phyloP scores from a whole-genome alignment of 2,888 invertebrate genomes.

The Cheilosia urbana region DNA sequence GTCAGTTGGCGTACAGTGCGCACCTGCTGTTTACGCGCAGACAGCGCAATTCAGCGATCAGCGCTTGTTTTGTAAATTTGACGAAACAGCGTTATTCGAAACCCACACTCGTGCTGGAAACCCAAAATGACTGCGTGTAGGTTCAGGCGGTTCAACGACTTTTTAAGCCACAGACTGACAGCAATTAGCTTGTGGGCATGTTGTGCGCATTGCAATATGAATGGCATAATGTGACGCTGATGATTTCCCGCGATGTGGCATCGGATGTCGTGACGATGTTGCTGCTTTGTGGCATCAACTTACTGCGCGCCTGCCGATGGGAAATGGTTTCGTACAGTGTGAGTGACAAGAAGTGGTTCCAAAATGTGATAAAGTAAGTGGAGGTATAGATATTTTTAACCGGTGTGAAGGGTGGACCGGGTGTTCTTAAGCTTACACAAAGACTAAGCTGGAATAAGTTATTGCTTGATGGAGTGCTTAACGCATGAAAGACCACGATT shows the following conservation, averaged over 20 bases:
- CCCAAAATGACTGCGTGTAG: conserved; percentile 65
- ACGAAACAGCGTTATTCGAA: conserved; percentile 63
- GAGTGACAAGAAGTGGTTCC: background rate
- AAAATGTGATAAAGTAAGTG: too few species aligned
- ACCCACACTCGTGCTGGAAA: conserved; percentile 71
- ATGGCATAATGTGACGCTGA: conserved; percentile 58
- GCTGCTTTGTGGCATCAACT: conserved; percentile 33
- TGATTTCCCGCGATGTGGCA: conserved; percentile 51
- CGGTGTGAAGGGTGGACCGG: too few species aligned
- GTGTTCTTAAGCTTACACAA: too few species aligned
- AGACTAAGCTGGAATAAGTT: too few species aligned
- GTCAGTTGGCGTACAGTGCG: conserved; percentile 33
- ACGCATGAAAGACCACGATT: too few species aligned
- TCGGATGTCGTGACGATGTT: conserved; percentile 57
- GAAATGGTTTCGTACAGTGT: conserved; percentile 20
- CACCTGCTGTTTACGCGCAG: conserved; percentile 58
- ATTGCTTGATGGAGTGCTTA: too few species aligned
- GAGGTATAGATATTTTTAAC: too few species aligned
- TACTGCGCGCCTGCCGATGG: background rate
- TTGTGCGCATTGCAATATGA: conserved; percentile 39
- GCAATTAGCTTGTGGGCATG: conserved; percentile 58
- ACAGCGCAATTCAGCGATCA: conserved; percentile 35
- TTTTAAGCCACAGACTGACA: conserved; percentile 68
- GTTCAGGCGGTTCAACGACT: conserved; percentile 65
- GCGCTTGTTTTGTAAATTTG: conserved; percentile 36